Percentiles rank a stretch among this genome's conserved stretches.
Evolutionary conservation across 2,888 invertebrate genomes (phyloP).

Genomic region (Andrena dorsata): DNA sequence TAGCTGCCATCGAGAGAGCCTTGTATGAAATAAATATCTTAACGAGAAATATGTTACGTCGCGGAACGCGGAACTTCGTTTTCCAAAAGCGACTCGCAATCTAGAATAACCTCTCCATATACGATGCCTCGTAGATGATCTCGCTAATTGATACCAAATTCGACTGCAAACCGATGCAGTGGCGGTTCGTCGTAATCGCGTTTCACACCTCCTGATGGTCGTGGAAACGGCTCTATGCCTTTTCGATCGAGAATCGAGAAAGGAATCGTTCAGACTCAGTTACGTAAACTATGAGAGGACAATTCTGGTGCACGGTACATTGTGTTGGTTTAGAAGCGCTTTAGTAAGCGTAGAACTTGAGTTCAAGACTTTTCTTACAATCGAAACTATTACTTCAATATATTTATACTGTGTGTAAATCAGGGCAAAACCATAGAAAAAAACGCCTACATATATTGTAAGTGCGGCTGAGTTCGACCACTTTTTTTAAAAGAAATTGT

Average conservation of each 20-base stretch:
- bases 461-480: too few relatives aligned
- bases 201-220: slow-evolving; percentile 42
- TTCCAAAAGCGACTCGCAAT: slow-evolving; percentile 34
- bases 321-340: not conserved
- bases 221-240: slow-evolving; percentile 39
- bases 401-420: too few relatives aligned
- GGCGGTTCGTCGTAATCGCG: slow-evolving; percentile 25
- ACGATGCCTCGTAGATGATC: slow-evolving; percentile 36
- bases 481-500: too few relatives aligned
- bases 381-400: too few relatives aligned
- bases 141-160: slow-evolving; percentile 68
- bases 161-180: slow-evolving; percentile 17
- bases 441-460: too few relatives aligned
- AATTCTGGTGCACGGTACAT: not conserved
- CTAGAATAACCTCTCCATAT: slow-evolving; percentile 50
- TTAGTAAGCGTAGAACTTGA: not conserved
- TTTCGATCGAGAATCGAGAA: slow-evolving; percentile 44
- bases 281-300: slow-evolving; percentile 39
- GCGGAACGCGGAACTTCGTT: slow-evolving; percentile 42
- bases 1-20: not conserved
- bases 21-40: slow-evolving; percentile 43
- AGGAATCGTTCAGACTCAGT: slow-evolving; percentile 41
- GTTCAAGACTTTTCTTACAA: too few relatives aligned
- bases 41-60: slow-evolving; percentile 33
- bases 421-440: too few relatives aligned